A percentile compares a stretch with the other conserved stretches of the same genome.
These are phyloP conservation scores for Bursaphelenchus okinawaensis DNA, from an alignment of 2,888 invertebrate species.

Conservation along the genomic window DNA sequence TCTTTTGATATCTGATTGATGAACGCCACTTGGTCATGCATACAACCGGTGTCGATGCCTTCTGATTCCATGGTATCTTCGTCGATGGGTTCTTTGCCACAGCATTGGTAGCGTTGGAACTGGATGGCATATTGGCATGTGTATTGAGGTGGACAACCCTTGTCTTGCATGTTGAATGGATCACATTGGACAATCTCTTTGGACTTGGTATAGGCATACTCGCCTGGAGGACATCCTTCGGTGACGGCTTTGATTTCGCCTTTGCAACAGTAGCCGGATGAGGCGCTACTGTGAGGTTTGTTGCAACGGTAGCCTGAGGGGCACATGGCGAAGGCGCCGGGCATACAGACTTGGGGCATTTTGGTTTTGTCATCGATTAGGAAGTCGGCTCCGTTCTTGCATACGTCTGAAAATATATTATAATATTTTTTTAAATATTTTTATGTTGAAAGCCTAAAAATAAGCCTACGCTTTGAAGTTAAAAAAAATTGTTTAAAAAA, in stretches of 20 bases:
- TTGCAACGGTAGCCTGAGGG: constrained; percentile 46
- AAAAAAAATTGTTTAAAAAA: no score
- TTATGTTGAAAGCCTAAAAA: background rate
- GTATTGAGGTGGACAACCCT: constrained; percentile 38
- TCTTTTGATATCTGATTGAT: constrained; percentile 15
- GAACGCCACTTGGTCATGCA: constrained; percentile 43
- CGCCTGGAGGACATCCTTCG: constrained; percentile 52
- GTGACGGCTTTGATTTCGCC: constrained; percentile 46
- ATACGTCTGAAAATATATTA: constrained; percentile 38
- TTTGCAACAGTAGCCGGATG: constrained; percentile 48
- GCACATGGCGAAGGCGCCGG: constrained; percentile 47
- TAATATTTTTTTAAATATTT: background rate
- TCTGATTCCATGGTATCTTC: constrained; percentile 37
- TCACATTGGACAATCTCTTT: constrained; percentile 45
- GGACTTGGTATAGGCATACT: constrained; percentile 43
- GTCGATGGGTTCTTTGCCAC: constrained; percentile 51
- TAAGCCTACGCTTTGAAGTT: no score
- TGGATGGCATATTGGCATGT: constrained; percentile 46
- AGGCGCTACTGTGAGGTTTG: constrained; percentile 25
- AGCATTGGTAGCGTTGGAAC: constrained; percentile 52
- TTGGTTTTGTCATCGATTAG: constrained; percentile 46
- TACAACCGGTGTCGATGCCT: constrained; percentile 43
- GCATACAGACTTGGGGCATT: constrained; percentile 50
- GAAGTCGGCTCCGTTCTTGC: constrained; percentile 45
- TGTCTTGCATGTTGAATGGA: constrained; percentile 49